Conservation (phyloP, 2,797 vertebrate genomes). For the Hydrocynus forskahlii region DNA sequence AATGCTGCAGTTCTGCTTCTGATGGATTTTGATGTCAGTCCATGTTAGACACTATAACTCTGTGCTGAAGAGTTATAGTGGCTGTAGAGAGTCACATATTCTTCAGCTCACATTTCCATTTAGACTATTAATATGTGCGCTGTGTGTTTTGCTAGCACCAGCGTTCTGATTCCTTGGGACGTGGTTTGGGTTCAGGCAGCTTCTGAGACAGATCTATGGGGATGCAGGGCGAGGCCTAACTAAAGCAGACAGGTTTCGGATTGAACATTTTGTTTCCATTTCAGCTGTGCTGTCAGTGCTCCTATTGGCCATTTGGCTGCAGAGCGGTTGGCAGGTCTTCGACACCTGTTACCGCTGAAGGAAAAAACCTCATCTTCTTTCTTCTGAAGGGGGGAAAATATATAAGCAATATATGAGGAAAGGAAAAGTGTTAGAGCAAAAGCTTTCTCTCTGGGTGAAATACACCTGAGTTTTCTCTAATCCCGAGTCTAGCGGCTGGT, state of each 20-base stretch:
- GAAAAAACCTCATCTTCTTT: not conserved
- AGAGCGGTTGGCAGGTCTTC: conserved; percentile 21
- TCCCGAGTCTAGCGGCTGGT: conserved; percentile 15
- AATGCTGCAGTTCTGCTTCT: too few species aligned
- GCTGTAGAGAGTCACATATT: conserved; percentile 3
- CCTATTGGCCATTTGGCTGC: conserved; percentile 20
- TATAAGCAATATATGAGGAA: not conserved
- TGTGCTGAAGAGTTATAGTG: not conserved
- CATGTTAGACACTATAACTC: too few species aligned
- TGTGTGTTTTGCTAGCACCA: conserved; percentile 1
- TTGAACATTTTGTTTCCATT: conserved; percentile 35
- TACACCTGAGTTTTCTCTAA: not conserved
- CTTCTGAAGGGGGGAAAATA: not conserved
- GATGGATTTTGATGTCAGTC: not conserved
- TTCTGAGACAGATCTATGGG: not conserved
- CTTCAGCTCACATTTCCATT: conserved; percentile 31
- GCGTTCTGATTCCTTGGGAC: not conserved
- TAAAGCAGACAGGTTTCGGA: conserved; percentile 12
- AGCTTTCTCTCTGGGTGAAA: not conserved
- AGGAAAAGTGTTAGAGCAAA: not conserved
- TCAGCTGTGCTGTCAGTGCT: conserved; percentile 12
- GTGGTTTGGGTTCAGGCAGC: not conserved
- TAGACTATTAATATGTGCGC: conserved; percentile 35
- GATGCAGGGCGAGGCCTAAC: conserved; percentile 28
- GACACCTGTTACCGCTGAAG: conserved; percentile 14